Base-by-base conservation (phyloP, 2,888 invertebrate species). In the Cepaea hortensis region DNA sequence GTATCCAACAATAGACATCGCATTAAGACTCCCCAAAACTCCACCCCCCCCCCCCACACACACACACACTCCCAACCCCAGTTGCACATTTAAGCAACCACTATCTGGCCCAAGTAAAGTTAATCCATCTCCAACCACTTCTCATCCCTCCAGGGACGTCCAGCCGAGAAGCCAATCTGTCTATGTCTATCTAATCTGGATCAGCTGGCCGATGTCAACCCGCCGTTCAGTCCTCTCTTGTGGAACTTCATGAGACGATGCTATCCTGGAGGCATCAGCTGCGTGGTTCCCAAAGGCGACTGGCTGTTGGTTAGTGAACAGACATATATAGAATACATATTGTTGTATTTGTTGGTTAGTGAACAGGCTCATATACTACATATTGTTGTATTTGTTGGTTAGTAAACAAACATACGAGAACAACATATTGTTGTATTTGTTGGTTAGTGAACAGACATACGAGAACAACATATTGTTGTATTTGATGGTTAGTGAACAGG, bases 111-210 rank as follows among this genome's bases (percentile, higher is more conserved):
- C 35, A 23, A 35, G n/a, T 35, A 23, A n/a, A 73, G 13, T n/a
- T 23, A 23, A 35, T 7, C n/a, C n/a, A 23, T n/a, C n/a, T 5
- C 35, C 3, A 23, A 73, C 18, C 23, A 23, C 7, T 0, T 73
- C 35, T n/a, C 6, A 4, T 23, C 3, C 35, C 3, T 73, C 9
- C 48, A 87, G 86, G 91, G 90, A 11, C 89, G 91, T 20, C 91
- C 91, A 5, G 88, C 90, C 23, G 91, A 91, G 88, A 91, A 91
- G 81, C 91, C 91, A 13, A 91, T 91, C 80, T 91, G 91, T 76
- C 85, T 91, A n/a, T 91, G 91, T 85, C 89, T 91, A 70, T 90
- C 91, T n/a, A 89, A 89, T 62, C 89, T 91, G 18, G 90, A 91
- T 48, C 91, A 91, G 82, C 88, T 91, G 46, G 88, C 81, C 15